These are phyloP conservation scores for Synergus laeviventris DNA, from an alignment of 2,888 invertebrate genomes.

Conservation along the genomic window DNA sequence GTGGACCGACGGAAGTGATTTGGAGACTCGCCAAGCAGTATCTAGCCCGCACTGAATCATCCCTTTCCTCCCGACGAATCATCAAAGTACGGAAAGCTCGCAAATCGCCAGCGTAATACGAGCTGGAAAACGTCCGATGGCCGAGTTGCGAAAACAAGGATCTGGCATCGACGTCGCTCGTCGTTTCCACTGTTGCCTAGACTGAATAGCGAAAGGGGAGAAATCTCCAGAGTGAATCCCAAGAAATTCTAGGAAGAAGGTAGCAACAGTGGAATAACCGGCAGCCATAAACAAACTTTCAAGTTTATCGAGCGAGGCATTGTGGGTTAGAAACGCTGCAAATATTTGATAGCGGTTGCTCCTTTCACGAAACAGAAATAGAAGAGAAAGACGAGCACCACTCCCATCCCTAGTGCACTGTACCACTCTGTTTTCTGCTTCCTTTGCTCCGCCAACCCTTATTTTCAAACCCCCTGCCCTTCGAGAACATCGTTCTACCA, in stretches of 20 bases:
- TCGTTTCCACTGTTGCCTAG: slow-evolving; percentile 39
- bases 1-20: slow-evolving; percentile 67
- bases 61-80: slow-evolving; percentile 43
- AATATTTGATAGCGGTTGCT: slow-evolving; percentile 69
- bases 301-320: slow-evolving; percentile 69
- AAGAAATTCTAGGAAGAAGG: slow-evolving; percentile 50
- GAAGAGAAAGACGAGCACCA: slow-evolving; percentile 48
- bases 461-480: slow-evolving; percentile 18
- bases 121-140: slow-evolving; percentile 8
- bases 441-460: slow-evolving; percentile 27
- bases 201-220: slow-evolving; percentile 39
- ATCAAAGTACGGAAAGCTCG: background rate
- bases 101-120: slow-evolving; percentile 12
- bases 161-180: slow-evolving; percentile 45
- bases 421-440: slow-evolving; percentile 35
- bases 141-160: slow-evolving; percentile 27
- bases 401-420: background rate
- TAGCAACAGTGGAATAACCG: slow-evolving; percentile 61
- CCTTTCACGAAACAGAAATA: slow-evolving; percentile 61
- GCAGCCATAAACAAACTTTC: slow-evolving; percentile 72
- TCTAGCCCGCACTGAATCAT: slow-evolving; percentile 68
- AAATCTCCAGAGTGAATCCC: slow-evolving; percentile 23
- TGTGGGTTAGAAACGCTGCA: slow-evolving; percentile 67
- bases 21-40: slow-evolving; percentile 70
- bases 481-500: slow-evolving; percentile 1